phyloP scores from a whole-genome alignment of 2,888 invertebrate species.

The Drepanosiphum platanoidis region DNA sequence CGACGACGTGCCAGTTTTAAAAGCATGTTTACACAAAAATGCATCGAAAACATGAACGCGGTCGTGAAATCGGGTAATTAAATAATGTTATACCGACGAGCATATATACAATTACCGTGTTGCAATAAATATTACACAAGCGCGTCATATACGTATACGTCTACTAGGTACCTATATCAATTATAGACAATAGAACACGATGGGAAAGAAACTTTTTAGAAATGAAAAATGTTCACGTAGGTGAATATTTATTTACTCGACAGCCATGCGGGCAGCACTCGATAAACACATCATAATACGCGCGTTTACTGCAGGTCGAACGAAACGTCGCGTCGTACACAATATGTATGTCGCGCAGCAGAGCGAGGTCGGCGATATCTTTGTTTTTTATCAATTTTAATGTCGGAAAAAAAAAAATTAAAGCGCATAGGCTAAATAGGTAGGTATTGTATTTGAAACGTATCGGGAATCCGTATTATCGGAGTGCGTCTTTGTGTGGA shows the following conservation, averaged over 20 bases:
- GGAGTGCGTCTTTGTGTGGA: background rate
- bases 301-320: background rate
- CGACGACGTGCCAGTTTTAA: background rate
- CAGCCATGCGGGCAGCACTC: background rate
- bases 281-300: background rate
- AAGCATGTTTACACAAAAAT: background rate
- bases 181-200: background rate
- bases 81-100: background rate
- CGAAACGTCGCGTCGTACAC: background rate
- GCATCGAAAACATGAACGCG: background rate
- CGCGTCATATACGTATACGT: background rate
- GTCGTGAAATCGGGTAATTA: background rate
- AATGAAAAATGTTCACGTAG: background rate
- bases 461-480: background rate
- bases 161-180: background rate
- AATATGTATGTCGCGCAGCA: background rate
- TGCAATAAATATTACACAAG: background rate
- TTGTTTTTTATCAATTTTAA: background rate
- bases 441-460: background rate
- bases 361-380: too few relatives aligned
- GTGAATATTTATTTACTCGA: background rate
- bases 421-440: background rate
- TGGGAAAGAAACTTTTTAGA: background rate
- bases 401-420: background rate
- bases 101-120: background rate